A percentile compares a stretch with the other conserved stretches of the same genome.
Evolutionary conservation across 1,140 invertebrate genomes (phyloP).

Genomic region (Steinernema feltiae): DNA sequence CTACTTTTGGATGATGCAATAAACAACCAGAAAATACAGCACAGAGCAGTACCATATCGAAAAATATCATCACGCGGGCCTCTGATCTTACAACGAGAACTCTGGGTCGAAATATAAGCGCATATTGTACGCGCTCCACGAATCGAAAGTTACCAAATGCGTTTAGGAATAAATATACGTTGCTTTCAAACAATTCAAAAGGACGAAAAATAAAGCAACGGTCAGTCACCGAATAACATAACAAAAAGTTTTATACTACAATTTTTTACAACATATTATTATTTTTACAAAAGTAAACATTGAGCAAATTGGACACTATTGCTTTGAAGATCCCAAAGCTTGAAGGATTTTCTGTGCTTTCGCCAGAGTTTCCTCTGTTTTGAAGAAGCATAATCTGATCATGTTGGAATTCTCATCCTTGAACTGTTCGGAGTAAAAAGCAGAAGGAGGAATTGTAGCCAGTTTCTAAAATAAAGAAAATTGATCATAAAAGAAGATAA

Average conservation of each 20-base stretch:
- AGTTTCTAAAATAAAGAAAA: conserved; percentile 64
- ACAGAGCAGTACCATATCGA: no score
- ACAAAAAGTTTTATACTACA: no score
- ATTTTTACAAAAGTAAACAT: conserved; percentile 2
- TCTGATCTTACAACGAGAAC: no score
- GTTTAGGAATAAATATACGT: no score
- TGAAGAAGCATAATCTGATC: conserved; percentile 75
- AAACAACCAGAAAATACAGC: background rate
- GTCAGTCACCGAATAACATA: no score
- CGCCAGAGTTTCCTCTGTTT: conserved; percentile 55
- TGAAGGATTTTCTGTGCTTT: conserved; percentile 33
- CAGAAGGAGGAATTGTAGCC: conserved; percentile 84
- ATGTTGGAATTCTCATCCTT: conserved; percentile 79
- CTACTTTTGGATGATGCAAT: background rate
- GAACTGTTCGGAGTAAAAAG: conserved; percentile 78
- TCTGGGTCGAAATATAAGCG: no score
- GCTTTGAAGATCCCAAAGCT: conserved; percentile 6
- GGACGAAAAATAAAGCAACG: no score
- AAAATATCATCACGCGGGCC: no score
- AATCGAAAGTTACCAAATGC: no score
- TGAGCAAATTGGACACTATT: conserved; percentile 13
- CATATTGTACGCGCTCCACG: no score
- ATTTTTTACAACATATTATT: background rate
- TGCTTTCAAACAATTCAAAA: no score
- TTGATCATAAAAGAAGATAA: no score